Evolutionary conservation across 2,888 invertebrate genomes (phyloP).

Genomic region (Oscheius sp.): DNA sequence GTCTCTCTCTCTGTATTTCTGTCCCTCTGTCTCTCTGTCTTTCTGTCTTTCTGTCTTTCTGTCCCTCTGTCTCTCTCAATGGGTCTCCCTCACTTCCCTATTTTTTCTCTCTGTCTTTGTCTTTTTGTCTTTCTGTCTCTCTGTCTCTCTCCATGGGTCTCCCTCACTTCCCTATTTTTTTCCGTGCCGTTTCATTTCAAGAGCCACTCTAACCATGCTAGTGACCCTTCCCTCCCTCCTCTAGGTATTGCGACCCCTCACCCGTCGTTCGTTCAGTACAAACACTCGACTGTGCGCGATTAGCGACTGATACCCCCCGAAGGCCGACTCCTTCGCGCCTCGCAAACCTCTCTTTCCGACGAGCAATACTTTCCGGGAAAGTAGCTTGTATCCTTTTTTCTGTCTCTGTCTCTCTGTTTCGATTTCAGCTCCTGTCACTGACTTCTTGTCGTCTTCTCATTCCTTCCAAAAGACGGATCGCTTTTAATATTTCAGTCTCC

Average conservation of each 20-base stretch:
- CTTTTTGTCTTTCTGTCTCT: not conserved
- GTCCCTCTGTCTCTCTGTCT: not conserved
- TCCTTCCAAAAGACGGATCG: no score
- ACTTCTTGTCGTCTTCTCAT: no score
- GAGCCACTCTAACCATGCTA: not conserved
- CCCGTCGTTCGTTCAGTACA: conserved; percentile 14
- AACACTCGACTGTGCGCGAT: conserved; percentile 34
- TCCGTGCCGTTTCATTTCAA: not conserved
- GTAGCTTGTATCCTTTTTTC: no score
- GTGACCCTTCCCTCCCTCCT: not conserved
- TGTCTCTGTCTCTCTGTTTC: no score
- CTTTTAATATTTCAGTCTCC: no score
- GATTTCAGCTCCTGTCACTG: no score
- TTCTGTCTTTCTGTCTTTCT: not conserved
- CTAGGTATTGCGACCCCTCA: no score
- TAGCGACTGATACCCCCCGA: conserved; percentile 34
- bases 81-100: not conserved
- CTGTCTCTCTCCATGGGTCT: not conserved
- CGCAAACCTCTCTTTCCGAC: not conserved
- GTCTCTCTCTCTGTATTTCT: no score
- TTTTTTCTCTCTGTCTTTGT: not conserved
- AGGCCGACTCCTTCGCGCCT: conserved; percentile 18
- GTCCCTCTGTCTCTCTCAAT: not conserved
- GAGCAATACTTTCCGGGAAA: no score
- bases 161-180: not conserved